These are phyloP conservation scores for Drosophila lacicola DNA, from an alignment of 2,888 invertebrate genomes.

Conservation along the genomic window DNA sequence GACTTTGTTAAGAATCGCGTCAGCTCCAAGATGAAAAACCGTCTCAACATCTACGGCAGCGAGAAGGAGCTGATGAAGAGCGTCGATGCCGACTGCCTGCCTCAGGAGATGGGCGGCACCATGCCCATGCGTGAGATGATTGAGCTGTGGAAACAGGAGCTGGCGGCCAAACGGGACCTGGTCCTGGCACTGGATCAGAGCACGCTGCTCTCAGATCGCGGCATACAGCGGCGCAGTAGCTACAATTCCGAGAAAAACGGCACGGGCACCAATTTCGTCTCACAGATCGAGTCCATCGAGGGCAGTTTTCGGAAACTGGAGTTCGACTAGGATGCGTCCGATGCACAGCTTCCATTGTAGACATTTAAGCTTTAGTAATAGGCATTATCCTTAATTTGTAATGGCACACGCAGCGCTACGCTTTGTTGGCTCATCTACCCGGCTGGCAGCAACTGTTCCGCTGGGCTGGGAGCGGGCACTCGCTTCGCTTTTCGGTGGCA, in stretches of 20 bases:
- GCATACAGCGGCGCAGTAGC: slow-evolving; percentile 85
- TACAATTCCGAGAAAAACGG: slow-evolving; percentile 80
- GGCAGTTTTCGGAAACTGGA: slow-evolving; percentile 90
- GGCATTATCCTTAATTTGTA: slow-evolving; percentile 64
- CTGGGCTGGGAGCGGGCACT: slow-evolving; percentile 49
- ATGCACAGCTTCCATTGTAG: slow-evolving; percentile 26
- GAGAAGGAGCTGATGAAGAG: slow-evolving; percentile 87
- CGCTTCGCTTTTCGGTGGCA: slow-evolving; percentile 74
- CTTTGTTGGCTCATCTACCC: slow-evolving; percentile 59
- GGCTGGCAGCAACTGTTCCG: slow-evolving; percentile 18
- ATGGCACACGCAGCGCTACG: slow-evolving; percentile 61
- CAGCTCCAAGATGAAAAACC: slow-evolving; percentile 90
- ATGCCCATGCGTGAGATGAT: slow-evolving; percentile 91
- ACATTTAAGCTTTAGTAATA: slow-evolving; percentile 55
- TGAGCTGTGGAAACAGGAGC: slow-evolving; percentile 88
- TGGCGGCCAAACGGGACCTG: slow-evolving; percentile 87
- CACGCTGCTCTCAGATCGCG: slow-evolving; percentile 88
- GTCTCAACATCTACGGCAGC: slow-evolving; percentile 88
- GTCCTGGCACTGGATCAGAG: slow-evolving; percentile 88
- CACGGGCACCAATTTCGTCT: slow-evolving; percentile 78
- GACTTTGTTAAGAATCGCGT: slow-evolving; percentile 90
- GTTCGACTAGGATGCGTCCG: slow-evolving; percentile 86
- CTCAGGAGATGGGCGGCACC: slow-evolving; percentile 90
- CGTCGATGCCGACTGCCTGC: slow-evolving; percentile 88
- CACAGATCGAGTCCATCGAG: slow-evolving; percentile 84